Evolutionary conservation across 2,888 invertebrate genomes (phyloP).

Genomic region (Amphipyra tragopoginis): DNA sequence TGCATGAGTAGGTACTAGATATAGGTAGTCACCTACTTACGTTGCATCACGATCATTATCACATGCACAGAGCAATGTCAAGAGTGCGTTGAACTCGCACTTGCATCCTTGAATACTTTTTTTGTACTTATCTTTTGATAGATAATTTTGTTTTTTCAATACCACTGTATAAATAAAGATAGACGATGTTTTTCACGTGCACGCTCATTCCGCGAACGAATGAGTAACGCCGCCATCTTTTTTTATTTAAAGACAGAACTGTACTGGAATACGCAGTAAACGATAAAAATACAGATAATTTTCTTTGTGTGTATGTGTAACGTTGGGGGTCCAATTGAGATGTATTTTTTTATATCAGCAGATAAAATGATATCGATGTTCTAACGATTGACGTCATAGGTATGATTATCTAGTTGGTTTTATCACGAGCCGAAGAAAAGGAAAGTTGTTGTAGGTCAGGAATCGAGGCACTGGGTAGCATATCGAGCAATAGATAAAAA

Average conservation of each 20-base stretch:
- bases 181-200: conserved; percentile 52
- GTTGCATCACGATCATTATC: conserved; percentile 77
- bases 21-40: conserved; percentile 59
- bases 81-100: conserved; percentile 78
- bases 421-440: conserved; percentile 24
- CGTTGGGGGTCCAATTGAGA: conserved; percentile 1
- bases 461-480: background rate
- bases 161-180: conserved; percentile 57
- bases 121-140: conserved; percentile 71
- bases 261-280: conserved; percentile 7
- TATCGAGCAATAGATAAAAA: background rate
- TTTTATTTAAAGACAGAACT: conserved; percentile 40
- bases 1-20: conserved; percentile 48
- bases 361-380: conserved; percentile 6
- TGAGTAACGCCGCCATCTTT: conserved; percentile 50
- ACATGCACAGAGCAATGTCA: conserved; percentile 82
- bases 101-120: conserved; percentile 84
- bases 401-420: conserved; percentile 1
- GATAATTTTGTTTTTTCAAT: conserved; percentile 75
- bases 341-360: conserved; percentile 6
- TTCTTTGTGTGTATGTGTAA: background rate
- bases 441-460: conserved; percentile 39
- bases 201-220: conserved; percentile 38
- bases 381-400: conserved; percentile 17
- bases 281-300: conserved; percentile 1